Conservation (phyloP, 2,797 vertebrate genomes). For the Platyrinchus mystaceus region DNA sequence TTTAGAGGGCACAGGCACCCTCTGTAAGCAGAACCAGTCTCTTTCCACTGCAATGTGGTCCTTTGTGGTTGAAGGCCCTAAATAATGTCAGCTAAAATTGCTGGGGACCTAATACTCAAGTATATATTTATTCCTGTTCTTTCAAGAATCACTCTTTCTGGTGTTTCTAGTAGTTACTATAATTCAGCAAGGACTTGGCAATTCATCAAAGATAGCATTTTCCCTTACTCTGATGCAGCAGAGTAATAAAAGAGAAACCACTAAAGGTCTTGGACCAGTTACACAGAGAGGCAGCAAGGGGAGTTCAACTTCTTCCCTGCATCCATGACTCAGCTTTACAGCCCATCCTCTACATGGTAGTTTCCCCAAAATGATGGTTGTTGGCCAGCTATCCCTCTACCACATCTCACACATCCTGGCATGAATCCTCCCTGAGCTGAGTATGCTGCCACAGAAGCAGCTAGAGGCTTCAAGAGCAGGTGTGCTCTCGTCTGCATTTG, state of each 20-base stretch:
- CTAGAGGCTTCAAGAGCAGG: neutral
- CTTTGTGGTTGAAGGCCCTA: neutral
- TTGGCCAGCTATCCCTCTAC: neutral
- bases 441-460: neutral
- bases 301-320: neutral
- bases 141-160: conserved; percentile 2
- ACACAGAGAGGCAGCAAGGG: neutral
- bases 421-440: neutral
- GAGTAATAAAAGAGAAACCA: neutral
- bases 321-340: conserved; percentile 13
- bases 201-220: conserved; percentile 22
- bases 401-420: neutral
- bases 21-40: neutral
- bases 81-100: neutral
- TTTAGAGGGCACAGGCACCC: neutral
- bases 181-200: conserved; percentile 13
- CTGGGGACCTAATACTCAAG: neutral
- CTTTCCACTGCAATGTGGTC: neutral
- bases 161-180: conserved; percentile 25
- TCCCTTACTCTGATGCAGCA: conserved; percentile 1
- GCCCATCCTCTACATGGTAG: neutral
- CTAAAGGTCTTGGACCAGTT: neutral
- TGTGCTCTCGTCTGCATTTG: neutral
- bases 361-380: neutral
- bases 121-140: neutral